These are phyloP conservation scores for Mercenaria mercenaria DNA, from an alignment of 1,140 invertebrate species.

Conservation along the genomic window DNA sequence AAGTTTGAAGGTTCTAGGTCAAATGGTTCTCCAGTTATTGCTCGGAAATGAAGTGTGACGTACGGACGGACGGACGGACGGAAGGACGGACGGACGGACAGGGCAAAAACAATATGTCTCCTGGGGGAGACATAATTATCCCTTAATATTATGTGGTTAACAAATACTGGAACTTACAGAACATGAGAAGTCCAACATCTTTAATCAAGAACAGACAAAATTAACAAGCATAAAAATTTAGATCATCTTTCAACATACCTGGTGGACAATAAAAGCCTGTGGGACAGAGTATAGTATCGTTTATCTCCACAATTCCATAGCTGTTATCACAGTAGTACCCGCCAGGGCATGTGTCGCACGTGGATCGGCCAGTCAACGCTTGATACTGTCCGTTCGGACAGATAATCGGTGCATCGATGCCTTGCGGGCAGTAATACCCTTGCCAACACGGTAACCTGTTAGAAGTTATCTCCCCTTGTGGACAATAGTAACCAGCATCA, in stretches of 20 bases:
- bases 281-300: slow-evolving; percentile 82
- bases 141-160: no score
- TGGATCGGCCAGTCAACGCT: slow-evolving; percentile 74
- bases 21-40: no score
- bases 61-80: no score
- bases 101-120: no score
- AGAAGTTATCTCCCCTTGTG: slow-evolving; percentile 75
- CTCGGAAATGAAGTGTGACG: no score
- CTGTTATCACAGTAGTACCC: slow-evolving; percentile 85
- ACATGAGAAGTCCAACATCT: no score
- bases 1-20: no score
- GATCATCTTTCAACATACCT: slow-evolving; percentile 69
- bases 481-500: slow-evolving; percentile 82
- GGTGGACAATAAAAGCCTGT: slow-evolving; percentile 81
- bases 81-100: no score
- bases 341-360: slow-evolving; percentile 80
- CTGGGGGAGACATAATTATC: no score
- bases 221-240: not conserved
- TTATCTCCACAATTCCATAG: slow-evolving; percentile 80
- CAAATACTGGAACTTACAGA: no score
- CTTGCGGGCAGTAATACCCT: slow-evolving; percentile 81
- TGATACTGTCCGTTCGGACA: slow-evolving; percentile 83
- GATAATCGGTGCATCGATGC: slow-evolving; percentile 74
- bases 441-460: slow-evolving; percentile 75
- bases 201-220: no score